These are phyloP conservation scores for Anas bernieri DNA, from an alignment of 2,797 vertebrate genomes.

Conservation along the genomic window DNA sequence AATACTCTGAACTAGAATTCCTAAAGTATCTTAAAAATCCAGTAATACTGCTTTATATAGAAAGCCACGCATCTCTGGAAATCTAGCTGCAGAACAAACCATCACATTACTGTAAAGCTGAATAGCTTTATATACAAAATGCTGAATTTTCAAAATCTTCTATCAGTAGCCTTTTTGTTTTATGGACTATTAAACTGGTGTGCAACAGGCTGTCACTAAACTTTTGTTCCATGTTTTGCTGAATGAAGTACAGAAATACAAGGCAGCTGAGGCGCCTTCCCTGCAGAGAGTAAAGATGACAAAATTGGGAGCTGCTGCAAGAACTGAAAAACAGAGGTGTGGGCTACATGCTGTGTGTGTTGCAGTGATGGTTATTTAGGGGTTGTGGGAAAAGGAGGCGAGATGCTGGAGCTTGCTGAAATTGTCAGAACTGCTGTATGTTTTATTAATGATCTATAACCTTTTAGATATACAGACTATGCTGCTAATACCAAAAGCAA, in stretches of 20 bases:
- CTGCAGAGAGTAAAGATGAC: slow-evolving; percentile 30
- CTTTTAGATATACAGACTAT: not conserved
- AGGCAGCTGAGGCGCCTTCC: slow-evolving; percentile 19
- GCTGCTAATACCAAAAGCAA: not conserved
- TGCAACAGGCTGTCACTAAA: slow-evolving; percentile 43
- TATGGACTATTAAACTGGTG: slow-evolving; percentile 34
- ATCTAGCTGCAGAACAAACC: not conserved
- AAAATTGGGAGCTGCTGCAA: not conserved
- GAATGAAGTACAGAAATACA: slow-evolving; percentile 32
- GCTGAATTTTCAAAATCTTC: slow-evolving; percentile 51
- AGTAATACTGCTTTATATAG: not conserved
- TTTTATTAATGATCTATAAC: not conserved
- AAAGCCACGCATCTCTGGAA: not conserved
- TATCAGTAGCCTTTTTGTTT: slow-evolving; percentile 19
- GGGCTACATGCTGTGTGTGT: not conserved
- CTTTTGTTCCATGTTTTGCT: slow-evolving; percentile 49
- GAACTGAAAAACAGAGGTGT: slow-evolving; percentile 18
- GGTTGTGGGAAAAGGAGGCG: not conserved
- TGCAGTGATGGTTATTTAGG: not conserved
- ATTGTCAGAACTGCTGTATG: not conserved
- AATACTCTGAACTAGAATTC: not conserved
- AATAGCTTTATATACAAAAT: slow-evolving; percentile 60
- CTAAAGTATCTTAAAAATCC: not conserved
- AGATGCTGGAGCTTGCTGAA: not conserved
- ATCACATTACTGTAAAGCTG: slow-evolving; percentile 34